Percentiles rank a stretch among this genome's conserved stretches.
Conservation (phyloP, 2,888 invertebrate genomes). For the Graphium colonna region DNA sequence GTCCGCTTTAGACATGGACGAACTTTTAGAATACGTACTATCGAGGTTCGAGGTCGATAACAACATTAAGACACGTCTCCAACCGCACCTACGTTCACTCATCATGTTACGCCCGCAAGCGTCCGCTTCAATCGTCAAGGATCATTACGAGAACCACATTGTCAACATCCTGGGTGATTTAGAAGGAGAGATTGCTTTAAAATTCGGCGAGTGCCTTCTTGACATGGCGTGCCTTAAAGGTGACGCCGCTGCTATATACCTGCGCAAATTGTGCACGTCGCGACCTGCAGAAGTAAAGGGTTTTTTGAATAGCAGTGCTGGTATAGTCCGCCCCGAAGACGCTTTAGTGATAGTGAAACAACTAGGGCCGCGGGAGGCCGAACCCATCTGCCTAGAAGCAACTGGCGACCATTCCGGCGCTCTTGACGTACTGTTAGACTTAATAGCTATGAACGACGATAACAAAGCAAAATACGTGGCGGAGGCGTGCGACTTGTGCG, state of each 20-base stretch:
- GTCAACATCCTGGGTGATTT: conserved; percentile 35
- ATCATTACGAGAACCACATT: conserved; percentile 39
- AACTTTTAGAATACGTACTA: conserved; percentile 58
- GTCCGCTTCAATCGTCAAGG: conserved; percentile 50
- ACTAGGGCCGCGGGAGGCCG: conserved; percentile 50
- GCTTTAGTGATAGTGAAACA: conserved; percentile 54
- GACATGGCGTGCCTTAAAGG: conserved; percentile 48
- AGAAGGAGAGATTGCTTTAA: conserved; percentile 38
- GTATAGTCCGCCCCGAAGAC: conserved; percentile 62
- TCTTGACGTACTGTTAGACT: conserved; percentile 49
- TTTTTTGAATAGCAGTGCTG: conserved; percentile 52
- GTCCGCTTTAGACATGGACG: conserved; percentile 53
- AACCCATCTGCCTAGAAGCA: conserved; percentile 63
- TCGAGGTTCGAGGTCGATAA: conserved; percentile 39
- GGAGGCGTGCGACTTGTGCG: conserved; percentile 53
- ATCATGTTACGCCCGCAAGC: conserved; percentile 52
- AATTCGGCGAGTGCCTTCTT: conserved; percentile 48
- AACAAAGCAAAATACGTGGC: conserved; percentile 34
- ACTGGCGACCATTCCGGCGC: conserved; percentile 61
- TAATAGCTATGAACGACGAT: conserved; percentile 35
- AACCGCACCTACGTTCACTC: conserved; percentile 41
- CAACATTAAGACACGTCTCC: conserved; percentile 32
- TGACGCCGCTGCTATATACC: conserved; percentile 49
- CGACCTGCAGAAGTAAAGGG: conserved; percentile 45
- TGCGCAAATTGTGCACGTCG: conserved; percentile 49